These are phyloP conservation scores for Yoshiicerus persimilis DNA, from an alignment of 1,140 invertebrate species.

Conservation along the genomic window DNA sequence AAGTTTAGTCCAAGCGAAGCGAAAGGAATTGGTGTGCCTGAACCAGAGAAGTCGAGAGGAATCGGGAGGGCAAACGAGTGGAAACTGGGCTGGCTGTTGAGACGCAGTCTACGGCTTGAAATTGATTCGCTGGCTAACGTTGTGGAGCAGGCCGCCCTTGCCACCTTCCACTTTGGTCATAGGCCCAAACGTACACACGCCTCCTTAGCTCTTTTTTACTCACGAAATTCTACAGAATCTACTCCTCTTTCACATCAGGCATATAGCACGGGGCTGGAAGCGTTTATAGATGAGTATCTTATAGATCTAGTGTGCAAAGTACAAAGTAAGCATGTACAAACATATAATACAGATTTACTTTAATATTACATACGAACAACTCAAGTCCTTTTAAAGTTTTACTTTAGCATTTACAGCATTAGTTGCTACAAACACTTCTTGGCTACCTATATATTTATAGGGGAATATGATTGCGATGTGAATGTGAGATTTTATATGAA, in stretches of 20 bases:
- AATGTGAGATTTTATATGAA: not conserved
- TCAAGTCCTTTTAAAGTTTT: conserved; percentile 20
- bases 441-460: too few species aligned
- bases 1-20: not conserved
- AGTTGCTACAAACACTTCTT: not conserved
- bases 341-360: not conserved
- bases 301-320: not conserved
- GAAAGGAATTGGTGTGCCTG: not conserved
- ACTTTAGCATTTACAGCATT: not conserved
- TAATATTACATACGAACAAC: not conserved
- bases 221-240: not conserved
- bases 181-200: conserved; percentile 39
- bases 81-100: conserved; percentile 25
- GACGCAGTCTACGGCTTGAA: conserved; percentile 41
- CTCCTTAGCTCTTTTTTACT: conserved; percentile 35
- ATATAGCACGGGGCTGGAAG: not conserved
- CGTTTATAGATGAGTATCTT: not conserved
- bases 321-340: not conserved
- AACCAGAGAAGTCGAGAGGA: not conserved
- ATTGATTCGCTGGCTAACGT: conserved; percentile 48
- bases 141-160: conserved; percentile 39
- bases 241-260: conserved; percentile 24
- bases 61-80: not conserved
- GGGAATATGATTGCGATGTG: not conserved
- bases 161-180: conserved; percentile 34